Evolutionary conservation across 1,140 invertebrate species (phyloP).

Genomic region (Heliconius melpomene): DNA sequence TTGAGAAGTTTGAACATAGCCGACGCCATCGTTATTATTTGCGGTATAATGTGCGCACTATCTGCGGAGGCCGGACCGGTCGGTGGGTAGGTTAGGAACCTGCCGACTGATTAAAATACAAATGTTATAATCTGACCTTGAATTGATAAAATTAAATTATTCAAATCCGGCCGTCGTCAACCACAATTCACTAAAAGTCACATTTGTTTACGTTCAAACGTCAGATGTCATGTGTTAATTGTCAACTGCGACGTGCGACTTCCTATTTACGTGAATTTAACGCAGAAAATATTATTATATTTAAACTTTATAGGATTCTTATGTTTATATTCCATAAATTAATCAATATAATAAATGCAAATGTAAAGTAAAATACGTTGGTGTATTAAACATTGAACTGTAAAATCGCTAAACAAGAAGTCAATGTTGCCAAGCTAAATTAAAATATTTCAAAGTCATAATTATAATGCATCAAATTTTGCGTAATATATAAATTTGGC

Average conservation of each 20-base stretch:
- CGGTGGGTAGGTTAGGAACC: constrained; percentile 40
- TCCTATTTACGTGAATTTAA: not conserved
- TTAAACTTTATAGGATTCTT: too few relatives aligned
- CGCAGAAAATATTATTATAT: not conserved
- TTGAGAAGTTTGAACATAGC: constrained; percentile 72
- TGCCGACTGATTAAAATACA: constrained; percentile 74
- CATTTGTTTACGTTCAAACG: constrained; percentile 22
- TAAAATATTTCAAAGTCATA: not conserved
- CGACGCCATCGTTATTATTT: constrained; percentile 57
- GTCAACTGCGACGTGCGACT: not conserved
- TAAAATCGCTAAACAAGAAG: too few relatives aligned
- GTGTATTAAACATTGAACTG: too few relatives aligned
- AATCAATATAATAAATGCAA: too few relatives aligned
- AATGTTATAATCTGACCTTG: constrained; percentile 70
- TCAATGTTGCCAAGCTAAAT: not conserved
- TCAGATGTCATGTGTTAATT: not conserved
- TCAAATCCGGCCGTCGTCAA: constrained; percentile 57
- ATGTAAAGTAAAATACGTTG: not conserved
- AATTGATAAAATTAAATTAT: constrained; percentile 77
- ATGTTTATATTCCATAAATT: too few relatives aligned
- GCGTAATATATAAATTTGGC: too few relatives aligned
- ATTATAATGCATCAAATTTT: too few relatives aligned
- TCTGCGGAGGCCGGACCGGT: constrained; percentile 15
- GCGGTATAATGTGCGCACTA: constrained; percentile 17
- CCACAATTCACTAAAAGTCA: constrained; percentile 15